phyloP scores from a whole-genome alignment of 2,797 vertebrate species.

The Chelmon rostratus region DNA sequence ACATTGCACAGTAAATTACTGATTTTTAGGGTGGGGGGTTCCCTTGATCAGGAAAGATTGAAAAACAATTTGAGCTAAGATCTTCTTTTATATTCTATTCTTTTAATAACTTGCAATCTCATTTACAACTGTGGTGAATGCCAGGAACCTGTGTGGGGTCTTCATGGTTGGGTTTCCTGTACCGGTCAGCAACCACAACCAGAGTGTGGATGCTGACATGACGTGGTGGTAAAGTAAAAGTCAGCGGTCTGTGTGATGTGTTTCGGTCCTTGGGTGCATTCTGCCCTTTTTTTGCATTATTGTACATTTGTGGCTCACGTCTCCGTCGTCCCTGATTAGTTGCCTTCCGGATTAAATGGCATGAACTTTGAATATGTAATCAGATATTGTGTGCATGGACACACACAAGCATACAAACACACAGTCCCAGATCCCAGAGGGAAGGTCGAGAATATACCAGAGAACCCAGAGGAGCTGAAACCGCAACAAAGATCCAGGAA shows the following conservation, averaged over 20 bases:
- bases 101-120: too few relatives aligned
- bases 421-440: conserved; percentile 16
- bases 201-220: too few relatives aligned
- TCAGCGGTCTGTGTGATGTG: neutral
- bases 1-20: neutral
- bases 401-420: conserved; percentile 13
- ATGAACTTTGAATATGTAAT: conserved; percentile 59
- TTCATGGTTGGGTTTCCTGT: too few relatives aligned
- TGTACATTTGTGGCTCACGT: conserved; percentile 2
- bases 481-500: conserved; percentile 10
- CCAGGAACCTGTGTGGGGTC: too few relatives aligned
- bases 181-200: too few relatives aligned
- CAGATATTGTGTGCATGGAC: conserved; percentile 10
- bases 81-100: too few relatives aligned
- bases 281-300: conserved; percentile 16
- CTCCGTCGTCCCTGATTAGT: conserved; percentile 21
- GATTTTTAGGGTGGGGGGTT: neutral
- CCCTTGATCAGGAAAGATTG: neutral
- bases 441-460: conserved; percentile 35
- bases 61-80: too few relatives aligned
- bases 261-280: neutral
- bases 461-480: conserved; percentile 15
- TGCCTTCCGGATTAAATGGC: conserved; percentile 37
- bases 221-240: too few relatives aligned
- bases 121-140: too few relatives aligned